Percentiles rank a stretch among this genome's conserved stretches.
Evolutionary conservation across 2,888 invertebrate genomes (phyloP).

Genomic region (Ephialtes manifestator): DNA sequence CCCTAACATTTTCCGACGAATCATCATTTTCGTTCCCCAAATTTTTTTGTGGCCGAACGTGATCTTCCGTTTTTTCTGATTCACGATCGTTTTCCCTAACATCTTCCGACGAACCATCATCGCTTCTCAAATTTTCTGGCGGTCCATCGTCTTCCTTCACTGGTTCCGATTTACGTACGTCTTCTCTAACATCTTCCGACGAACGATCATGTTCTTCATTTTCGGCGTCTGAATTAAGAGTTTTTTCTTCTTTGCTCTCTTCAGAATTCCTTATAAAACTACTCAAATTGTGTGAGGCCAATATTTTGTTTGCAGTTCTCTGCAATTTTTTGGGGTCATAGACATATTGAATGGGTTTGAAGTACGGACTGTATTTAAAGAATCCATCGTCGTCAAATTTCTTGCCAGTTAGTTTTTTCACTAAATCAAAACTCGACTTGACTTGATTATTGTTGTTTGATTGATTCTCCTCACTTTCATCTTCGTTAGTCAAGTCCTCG

Average conservation of each 20-base stretch:
- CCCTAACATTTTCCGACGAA: not conserved
- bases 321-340: conserved; percentile 74
- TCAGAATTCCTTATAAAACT: conserved; percentile 1
- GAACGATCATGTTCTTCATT: conserved; percentile 58
- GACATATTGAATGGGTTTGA: conserved; percentile 77
- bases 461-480: conserved; percentile 7
- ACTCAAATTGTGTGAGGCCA: conserved; percentile 31
- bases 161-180: not conserved
- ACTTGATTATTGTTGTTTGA: not conserved
- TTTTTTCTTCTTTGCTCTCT: conserved; percentile 22
- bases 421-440: conserved; percentile 10
- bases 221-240: not conserved
- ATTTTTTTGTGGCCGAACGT: conserved; percentile 55
- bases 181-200: conserved; percentile 42
- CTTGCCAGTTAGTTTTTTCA: conserved; percentile 1
- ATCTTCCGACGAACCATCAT: conserved; percentile 57
- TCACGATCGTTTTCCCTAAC: conserved; percentile 17
- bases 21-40: conserved; percentile 6
- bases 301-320: conserved; percentile 64
- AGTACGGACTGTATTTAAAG: conserved; percentile 74
- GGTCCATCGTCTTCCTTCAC: not conserved
- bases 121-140: not conserved
- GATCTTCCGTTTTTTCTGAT: not conserved
- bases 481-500: conserved; percentile 4
- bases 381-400: conserved; percentile 68